Base-by-base conservation (phyloP, 2,888 invertebrate genomes). In the Cheilosia impressa region DNA sequence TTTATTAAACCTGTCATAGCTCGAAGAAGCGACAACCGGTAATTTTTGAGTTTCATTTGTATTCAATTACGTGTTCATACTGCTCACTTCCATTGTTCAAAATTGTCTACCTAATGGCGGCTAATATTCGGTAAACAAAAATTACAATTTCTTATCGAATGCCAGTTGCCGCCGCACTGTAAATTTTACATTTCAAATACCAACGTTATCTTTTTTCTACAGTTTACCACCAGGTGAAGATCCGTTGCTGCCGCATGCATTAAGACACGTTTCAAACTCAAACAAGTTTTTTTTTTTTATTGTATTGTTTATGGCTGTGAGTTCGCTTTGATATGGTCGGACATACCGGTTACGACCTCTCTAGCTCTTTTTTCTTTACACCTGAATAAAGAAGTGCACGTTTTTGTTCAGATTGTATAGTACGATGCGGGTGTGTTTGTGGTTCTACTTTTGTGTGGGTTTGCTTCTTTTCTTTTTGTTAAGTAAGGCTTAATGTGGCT, bases 381-480 rank as follows among this genome's bases (percentile, higher is more conserved):
- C 65, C 63, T 65, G 65, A 31, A 66, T 43, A 66, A 75, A 75
- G 53, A 75, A 65, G 50, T 75, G 65, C 57, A 75, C 43, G 75
- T 41, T 47, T 19, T 7, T 55, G 24, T 43, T 19, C 43, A 17
- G 45, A 57, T 45, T 31, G 13, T 0, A 2, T 31, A 52, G 10
- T 41, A 68, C 17, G 47, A 9, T 47, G 41, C 17, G n/a, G 47
- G 34, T 68, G 27, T 68, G 43, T 19, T 15, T 69, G 55, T 66
- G 66, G 17, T 47, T 38, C n/a, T 38, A 47, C 38, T 34, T 9
- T 50, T 53, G 55, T 53, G 22, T 65, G 65, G 7, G 45, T 45
- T 17, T 9, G 2, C 2, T 17, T 2, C 27, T 43, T 17, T 13
- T 10, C 43, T 31, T 43, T 13, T 10, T 24, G 4, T 13, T 13